A percentile compares a stretch with the other conserved stretches of the same genome.
Evolutionary conservation across 2,888 invertebrate species (phyloP).

Genomic region (Vanessa cardui): DNA sequence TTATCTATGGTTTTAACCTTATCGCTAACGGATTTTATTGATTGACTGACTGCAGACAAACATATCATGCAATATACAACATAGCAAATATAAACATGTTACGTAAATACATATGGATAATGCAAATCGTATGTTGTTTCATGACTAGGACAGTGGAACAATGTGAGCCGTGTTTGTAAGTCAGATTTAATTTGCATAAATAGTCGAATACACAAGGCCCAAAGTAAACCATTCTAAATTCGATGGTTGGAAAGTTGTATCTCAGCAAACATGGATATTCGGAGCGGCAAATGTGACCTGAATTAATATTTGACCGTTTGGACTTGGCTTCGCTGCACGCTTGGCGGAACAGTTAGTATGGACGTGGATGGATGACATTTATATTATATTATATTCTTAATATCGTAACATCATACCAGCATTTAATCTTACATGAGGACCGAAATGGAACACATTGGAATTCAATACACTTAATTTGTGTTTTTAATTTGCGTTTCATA

Average conservation of each 20-base stretch:
- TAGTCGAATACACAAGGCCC: slow-evolving; percentile 69
- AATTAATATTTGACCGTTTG: slow-evolving; percentile 74
- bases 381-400: slow-evolving; percentile 16
- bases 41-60: not conserved
- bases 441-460: no score
- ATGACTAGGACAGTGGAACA: slow-evolving; percentile 22
- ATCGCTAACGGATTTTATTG: not conserved
- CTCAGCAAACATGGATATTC: slow-evolving; percentile 72
- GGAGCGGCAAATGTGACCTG: slow-evolving; percentile 75
- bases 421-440: no score
- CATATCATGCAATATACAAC: slow-evolving; percentile 11
- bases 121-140: slow-evolving; percentile 15
- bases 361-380: slow-evolving; percentile 13
- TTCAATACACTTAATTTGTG: no score
- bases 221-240: slow-evolving; percentile 63
- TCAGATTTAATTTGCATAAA: slow-evolving; percentile 76
- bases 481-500: no score
- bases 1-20: not conserved
- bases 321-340: slow-evolving; percentile 1
- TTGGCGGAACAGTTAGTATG: slow-evolving; percentile 12
- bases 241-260: slow-evolving; percentile 67
- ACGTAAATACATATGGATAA: slow-evolving; percentile 12
- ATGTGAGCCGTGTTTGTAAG: slow-evolving; percentile 47
- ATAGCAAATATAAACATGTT: slow-evolving; percentile 2
- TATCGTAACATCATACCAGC: not conserved